Evolutionary conservation across 2,797 vertebrate species (phyloP).

Genomic region (Hyperoplus immaculatus): DNA sequence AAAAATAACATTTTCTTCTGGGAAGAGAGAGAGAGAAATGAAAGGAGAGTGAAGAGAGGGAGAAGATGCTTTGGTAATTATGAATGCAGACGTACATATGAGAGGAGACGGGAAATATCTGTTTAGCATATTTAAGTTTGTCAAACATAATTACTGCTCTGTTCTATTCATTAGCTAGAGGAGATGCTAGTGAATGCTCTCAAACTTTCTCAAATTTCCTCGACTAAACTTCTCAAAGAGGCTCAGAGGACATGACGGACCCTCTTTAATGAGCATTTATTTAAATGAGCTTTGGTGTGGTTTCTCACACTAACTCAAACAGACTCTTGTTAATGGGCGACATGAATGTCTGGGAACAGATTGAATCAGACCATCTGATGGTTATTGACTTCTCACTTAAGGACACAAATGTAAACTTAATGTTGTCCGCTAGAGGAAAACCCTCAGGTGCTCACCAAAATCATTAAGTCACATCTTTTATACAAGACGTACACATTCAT

Average conservation of each 20-base stretch:
- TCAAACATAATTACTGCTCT: conserved; percentile 41
- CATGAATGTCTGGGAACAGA: too few species aligned
- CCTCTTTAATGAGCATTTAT: not conserved
- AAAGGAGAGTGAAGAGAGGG: not conserved
- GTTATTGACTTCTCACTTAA: too few species aligned
- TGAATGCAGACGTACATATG: conserved; percentile 24
- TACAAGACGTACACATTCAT: too few species aligned
- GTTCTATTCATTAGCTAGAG: conserved; percentile 18
- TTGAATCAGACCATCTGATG: too few species aligned
- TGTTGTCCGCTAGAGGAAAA: too few species aligned
- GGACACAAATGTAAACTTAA: too few species aligned
- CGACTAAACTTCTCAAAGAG: conserved; percentile 12
- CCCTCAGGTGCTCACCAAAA: too few species aligned
- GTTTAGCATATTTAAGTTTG: conserved; percentile 44
- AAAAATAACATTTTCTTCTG: conserved; percentile 15
- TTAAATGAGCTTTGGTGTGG: too few species aligned
- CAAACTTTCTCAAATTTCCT: conserved; percentile 14
- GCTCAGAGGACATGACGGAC: not conserved
- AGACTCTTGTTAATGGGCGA: too few species aligned
- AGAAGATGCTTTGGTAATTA: conserved; percentile 18
- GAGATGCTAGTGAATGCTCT: conserved; percentile 21
- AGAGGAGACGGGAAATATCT: conserved; percentile 14
- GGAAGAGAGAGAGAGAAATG: not conserved
- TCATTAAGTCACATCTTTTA: too few species aligned
- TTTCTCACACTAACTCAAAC: too few species aligned